These are phyloP conservation scores for Apodemia duryi DNA, from an alignment of 2,888 invertebrate species.

Conservation along the genomic window DNA sequence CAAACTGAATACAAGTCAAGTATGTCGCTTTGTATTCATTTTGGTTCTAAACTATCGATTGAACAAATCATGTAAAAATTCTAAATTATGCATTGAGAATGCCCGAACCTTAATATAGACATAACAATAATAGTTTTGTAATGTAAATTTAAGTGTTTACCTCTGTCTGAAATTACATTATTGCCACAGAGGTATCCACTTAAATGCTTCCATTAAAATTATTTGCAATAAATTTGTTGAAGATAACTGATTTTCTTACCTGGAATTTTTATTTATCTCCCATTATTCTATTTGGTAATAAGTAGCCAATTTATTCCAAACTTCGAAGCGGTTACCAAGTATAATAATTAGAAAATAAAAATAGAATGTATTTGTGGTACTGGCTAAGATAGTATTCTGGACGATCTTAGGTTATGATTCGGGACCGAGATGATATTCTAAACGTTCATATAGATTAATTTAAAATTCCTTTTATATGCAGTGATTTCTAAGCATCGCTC, in stretches of 20 bases:
- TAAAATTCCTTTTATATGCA: no score
- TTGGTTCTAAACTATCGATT: conserved; percentile 38
- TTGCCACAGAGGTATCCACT: conserved; percentile 46
- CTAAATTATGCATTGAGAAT: conserved; percentile 59
- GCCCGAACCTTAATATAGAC: conserved; percentile 47
- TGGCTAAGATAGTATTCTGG: no score
- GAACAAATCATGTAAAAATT: conserved; percentile 45
- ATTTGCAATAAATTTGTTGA: conserved; percentile 71
- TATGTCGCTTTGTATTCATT: conserved; percentile 53
- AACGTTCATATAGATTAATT: no score
- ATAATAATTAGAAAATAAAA: no score
- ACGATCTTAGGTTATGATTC: no score
- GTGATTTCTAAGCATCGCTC: no score
- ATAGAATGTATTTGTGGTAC: no score
- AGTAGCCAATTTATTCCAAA: no score
- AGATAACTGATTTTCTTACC: conserved; percentile 31
- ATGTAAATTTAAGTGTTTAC: conserved; percentile 51
- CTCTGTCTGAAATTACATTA: conserved; percentile 33
- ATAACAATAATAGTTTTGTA: conserved; percentile 47
- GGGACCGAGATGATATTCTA: no score
- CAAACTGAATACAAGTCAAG: conserved; percentile 52
- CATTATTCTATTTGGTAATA: neutral
- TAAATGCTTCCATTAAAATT: conserved; percentile 52
- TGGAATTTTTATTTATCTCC: conserved; percentile 16
- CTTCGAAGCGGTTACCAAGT: no score